A percentile compares a stretch with the other conserved stretches of the same genome.
phyloP scores from a whole-genome alignment of 2,888 invertebrate species.

The Galerucella nymphaeae region DNA sequence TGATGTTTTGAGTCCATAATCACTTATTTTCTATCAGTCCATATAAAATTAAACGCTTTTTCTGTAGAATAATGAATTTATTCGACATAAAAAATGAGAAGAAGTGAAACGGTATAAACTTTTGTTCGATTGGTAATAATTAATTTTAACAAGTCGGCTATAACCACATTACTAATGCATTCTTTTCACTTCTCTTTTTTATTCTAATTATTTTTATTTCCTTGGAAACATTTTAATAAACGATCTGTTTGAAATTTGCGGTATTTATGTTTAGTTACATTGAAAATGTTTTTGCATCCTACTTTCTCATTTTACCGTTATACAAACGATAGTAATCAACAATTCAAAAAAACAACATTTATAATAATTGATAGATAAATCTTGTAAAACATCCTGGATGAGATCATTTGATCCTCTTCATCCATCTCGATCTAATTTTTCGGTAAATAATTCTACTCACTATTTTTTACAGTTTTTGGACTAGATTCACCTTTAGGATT shows the following conservation, averaged over 20 bases:
- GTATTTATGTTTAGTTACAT: not conserved
- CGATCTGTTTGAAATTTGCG: not conserved
- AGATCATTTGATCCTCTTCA: too few relatives aligned
- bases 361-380: not conserved
- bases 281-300: not conserved
- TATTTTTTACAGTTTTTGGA: constrained; percentile 74
- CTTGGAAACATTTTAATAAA: constrained; percentile 1
- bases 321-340: too few relatives aligned
- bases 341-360: not conserved
- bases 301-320: not conserved
- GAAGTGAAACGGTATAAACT: not conserved
- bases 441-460: not conserved
- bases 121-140: not conserved
- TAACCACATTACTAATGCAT: constrained; percentile 9
- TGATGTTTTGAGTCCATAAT: too few relatives aligned
- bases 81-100: not conserved
- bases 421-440: not conserved
- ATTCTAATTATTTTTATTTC: constrained; percentile 8
- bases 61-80: not conserved
- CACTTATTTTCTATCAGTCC: too few relatives aligned
- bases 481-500: constrained; percentile 79
- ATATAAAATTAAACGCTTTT: not conserved
- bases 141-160: not conserved
- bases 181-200: not conserved
- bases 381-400: not conserved